A percentile compares a stretch with the other conserved stretches of the same genome.
Evolutionary conservation across 2,797 vertebrate species (phyloP).

Genomic region (Tamandua tetradactyla): DNA sequence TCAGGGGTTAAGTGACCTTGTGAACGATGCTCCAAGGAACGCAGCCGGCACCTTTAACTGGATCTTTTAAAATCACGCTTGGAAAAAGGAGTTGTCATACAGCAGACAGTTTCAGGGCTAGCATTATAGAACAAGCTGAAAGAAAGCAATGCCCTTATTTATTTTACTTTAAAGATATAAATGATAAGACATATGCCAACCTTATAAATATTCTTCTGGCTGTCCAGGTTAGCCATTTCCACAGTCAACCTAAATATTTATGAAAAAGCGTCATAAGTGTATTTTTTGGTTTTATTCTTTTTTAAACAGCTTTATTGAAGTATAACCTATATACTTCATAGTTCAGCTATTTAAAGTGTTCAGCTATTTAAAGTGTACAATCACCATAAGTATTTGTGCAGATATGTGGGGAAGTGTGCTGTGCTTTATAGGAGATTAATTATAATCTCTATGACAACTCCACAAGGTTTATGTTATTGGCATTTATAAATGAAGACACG

Average conservation of each 20-base stretch:
- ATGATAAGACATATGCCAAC: conserved; percentile 2
- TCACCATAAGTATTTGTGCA: not conserved
- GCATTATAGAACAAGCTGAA: not conserved
- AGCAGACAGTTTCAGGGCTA: conserved; percentile 2
- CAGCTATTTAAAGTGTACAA: not conserved
- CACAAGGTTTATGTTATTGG: not conserved
- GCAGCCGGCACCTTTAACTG: not conserved
- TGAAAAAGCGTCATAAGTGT: not conserved
- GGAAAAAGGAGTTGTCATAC: not conserved
- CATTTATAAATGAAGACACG: not conserved
- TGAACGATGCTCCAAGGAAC: not conserved
- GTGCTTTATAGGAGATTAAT: not conserved
- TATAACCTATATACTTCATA: not conserved
- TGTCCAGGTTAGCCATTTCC: not conserved
- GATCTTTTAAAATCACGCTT: not conserved
- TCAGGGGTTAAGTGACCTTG: not conserved
- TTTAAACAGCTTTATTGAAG: not conserved
- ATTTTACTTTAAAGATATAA: conserved; percentile 44
- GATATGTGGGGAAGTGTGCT: not conserved
- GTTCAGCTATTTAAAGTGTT: not conserved
- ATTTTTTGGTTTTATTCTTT: conserved; percentile 24
- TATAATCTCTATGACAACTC: not conserved
- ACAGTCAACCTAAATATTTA: conserved; percentile 41
- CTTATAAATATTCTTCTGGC: conserved; percentile 12
- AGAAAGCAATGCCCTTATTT: not conserved